phyloP scores from a whole-genome alignment of 2,113 vertebrate genomes.

The Micronycteris hirsuta region DNA sequence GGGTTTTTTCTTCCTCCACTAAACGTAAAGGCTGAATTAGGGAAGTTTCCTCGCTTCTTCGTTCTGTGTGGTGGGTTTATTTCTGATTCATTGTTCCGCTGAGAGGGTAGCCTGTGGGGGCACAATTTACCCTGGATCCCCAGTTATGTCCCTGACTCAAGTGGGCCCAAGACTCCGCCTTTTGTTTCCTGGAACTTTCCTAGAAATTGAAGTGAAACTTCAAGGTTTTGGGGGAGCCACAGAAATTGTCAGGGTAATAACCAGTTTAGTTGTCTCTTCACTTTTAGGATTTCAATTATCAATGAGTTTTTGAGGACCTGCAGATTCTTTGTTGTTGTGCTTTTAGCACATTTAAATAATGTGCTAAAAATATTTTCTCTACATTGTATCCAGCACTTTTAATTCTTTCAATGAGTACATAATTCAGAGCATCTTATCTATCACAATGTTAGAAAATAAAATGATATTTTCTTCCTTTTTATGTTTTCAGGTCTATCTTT shows the following conservation, averaged over 20 bases:
- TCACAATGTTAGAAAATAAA: background rate
- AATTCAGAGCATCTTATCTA: background rate
- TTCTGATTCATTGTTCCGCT: background rate
- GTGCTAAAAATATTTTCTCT: conserved; percentile 33
- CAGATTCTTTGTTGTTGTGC: background rate
- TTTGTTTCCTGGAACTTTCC: background rate
- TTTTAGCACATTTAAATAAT: background rate
- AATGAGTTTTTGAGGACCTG: background rate
- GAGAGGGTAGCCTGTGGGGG: background rate
- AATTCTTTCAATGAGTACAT: background rate
- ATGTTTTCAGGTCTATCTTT: background rate
- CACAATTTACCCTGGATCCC: background rate
- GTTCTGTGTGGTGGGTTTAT: background rate
- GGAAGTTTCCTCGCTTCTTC: background rate
- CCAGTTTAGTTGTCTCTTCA: background rate
- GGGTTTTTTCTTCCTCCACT: background rate
- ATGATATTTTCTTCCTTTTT: background rate
- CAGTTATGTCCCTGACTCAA: background rate
- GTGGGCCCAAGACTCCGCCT: background rate
- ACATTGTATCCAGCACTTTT: background rate
- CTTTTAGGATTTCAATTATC: background rate
- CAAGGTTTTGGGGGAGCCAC: background rate
- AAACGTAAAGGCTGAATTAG: background rate
- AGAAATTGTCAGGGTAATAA: background rate
- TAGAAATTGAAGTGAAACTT: background rate